These are phyloP conservation scores for Chlamydotis undulata DNA, from an alignment of 2,113 vertebrate genomes.

Conservation along the genomic window DNA sequence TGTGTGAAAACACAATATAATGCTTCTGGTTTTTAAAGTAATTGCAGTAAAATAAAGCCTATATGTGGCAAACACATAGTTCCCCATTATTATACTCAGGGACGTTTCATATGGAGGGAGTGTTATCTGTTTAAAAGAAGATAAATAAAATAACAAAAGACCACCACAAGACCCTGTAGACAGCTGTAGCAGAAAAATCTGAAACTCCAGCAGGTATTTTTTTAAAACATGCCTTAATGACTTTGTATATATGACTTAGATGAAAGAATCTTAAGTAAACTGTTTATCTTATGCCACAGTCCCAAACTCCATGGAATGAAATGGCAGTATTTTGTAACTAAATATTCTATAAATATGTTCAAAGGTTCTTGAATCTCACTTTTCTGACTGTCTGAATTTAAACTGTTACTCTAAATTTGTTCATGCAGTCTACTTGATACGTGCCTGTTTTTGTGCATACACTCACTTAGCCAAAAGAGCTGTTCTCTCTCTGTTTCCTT, in stretches of 20 bases:
- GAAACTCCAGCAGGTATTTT: neutral
- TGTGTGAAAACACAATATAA: neutral
- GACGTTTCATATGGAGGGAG: neutral
- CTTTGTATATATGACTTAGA: neutral
- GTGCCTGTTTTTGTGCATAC: neutral
- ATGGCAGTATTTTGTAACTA: neutral
- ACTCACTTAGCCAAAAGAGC: neutral
- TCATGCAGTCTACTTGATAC: neutral
- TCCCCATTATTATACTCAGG: neutral
- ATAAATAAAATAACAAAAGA: neutral
- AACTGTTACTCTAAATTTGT: neutral
- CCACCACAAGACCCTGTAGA: fast-evolving
- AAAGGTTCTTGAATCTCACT: neutral
- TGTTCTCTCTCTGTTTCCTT: neutral
- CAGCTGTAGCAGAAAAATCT: neutral
- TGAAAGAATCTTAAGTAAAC: neutral
- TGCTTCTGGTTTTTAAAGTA: neutral
- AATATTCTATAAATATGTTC: neutral
- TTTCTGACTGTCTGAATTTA: neutral
- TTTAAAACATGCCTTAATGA: neutral
- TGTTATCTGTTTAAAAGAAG: neutral
- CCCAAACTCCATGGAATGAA: neutral
- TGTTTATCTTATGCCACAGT: neutral
- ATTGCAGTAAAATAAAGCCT: neutral
- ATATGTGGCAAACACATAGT: neutral